phyloP scores from a whole-genome alignment of 2,113 vertebrate genomes.

The Eublepharis macularius region DNA sequence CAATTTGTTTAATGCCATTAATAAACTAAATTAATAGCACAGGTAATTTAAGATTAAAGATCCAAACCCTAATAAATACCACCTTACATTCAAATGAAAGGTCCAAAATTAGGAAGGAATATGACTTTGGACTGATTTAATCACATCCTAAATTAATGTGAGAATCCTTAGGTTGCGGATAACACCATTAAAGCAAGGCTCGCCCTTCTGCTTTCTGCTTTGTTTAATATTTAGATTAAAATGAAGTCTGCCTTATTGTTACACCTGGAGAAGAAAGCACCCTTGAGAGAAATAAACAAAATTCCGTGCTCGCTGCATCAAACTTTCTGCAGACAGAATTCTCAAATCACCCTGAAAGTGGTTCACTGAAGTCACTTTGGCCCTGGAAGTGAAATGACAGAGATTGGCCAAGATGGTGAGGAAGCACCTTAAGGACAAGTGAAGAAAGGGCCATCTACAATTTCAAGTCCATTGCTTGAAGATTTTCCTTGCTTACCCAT shows the following conservation, averaged over 20 bases:
- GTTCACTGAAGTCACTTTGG: accelerated
- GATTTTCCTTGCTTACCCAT: slow-evolving; percentile 34
- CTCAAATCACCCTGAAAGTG: background rate
- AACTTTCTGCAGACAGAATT: background rate
- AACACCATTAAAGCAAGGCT: background rate
- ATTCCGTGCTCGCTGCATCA: accelerated
- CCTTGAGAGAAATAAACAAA: background rate
- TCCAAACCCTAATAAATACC: background rate
- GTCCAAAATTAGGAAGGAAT: background rate
- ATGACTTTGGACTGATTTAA: background rate
- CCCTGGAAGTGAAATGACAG: background rate
- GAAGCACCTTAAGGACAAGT: slow-evolving; percentile 52
- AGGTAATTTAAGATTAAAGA: no score
- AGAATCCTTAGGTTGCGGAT: background rate
- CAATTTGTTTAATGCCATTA: background rate
- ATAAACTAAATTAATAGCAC: no score
- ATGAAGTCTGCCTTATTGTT: background rate
- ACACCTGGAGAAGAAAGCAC: background rate
- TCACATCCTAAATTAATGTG: background rate
- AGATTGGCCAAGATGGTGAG: slow-evolving; percentile 18
- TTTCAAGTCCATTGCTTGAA: slow-evolving; percentile 60
- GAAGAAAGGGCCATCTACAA: slow-evolving; percentile 43
- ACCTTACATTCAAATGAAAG: background rate
- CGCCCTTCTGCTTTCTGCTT: background rate
- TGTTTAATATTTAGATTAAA: background rate